Conservation (phyloP, 2,888 invertebrate genomes). For the Dynastes tityus region DNA sequence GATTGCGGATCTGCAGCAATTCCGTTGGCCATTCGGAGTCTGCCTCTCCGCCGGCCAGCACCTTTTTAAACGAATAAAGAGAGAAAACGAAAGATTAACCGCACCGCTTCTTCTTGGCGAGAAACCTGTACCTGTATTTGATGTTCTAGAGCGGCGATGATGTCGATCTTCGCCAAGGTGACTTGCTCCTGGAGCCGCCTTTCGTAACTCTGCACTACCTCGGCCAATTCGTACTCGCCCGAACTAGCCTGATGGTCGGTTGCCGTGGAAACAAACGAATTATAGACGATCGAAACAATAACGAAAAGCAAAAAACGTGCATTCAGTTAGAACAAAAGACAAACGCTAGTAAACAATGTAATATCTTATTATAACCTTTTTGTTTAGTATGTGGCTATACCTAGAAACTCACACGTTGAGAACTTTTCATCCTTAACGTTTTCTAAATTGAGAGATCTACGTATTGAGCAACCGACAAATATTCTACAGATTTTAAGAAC, state of each 20-base stretch:
- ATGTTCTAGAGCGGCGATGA: slow-evolving; percentile 79
- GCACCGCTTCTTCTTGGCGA: not conserved
- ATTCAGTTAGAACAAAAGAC: slow-evolving; percentile 54
- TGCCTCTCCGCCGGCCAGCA: slow-evolving; percentile 79
- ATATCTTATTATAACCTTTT: too few relatives aligned
- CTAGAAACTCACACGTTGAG: too few relatives aligned
- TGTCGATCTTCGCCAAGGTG: slow-evolving; percentile 78
- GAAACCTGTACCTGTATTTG: slow-evolving; percentile 79
- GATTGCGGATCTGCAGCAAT: slow-evolving; percentile 80
- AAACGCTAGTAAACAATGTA: not conserved
- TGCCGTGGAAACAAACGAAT: not conserved
- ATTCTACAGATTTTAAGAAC: too few relatives aligned
- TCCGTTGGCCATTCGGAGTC: slow-evolving; percentile 86
- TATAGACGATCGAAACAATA: not conserved
- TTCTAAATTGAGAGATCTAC: too few relatives aligned
- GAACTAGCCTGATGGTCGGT: slow-evolving; percentile 62
- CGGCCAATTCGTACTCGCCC: slow-evolving; percentile 69
- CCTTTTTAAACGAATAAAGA: slow-evolving; percentile 70
- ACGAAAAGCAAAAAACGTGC: slow-evolving; percentile 48
- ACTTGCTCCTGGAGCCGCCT: slow-evolving; percentile 76
- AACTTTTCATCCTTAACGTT: too few relatives aligned
- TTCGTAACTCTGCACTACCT: slow-evolving; percentile 71
- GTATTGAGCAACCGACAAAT: too few relatives aligned
- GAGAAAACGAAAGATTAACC: not conserved
- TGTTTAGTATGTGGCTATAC: too few relatives aligned